Evolutionary conservation across 2,797 vertebrate genomes (phyloP).

Genomic region (Melanotaenia boesemani): DNA sequence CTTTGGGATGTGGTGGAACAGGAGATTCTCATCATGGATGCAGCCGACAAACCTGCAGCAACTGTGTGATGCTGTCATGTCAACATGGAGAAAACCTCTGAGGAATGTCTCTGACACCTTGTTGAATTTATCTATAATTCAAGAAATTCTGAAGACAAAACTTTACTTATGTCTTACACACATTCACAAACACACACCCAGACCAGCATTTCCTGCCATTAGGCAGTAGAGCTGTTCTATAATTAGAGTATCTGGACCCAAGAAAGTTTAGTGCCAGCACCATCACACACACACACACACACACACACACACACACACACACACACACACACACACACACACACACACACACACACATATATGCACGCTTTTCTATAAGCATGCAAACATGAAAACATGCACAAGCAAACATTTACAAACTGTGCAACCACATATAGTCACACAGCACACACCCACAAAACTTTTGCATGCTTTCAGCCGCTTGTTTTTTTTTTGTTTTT

Average conservation of each 20-base stretch:
- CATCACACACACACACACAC: constrained; percentile 20
- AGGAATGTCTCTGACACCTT: no score
- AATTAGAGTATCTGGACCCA: constrained; percentile 78
- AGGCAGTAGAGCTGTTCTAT: constrained; percentile 72
- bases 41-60: no score
- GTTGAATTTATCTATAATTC: no score
- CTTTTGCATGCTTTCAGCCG: constrained; percentile 41
- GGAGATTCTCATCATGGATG: no score
- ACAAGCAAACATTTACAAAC: constrained; percentile 27
- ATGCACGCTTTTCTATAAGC: constrained; percentile 12
- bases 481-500: constrained; percentile 39
- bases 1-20: no score
- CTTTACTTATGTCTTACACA: constrained; percentile 58
- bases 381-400: constrained; percentile 26
- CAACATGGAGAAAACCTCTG: no score
- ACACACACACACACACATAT: constrained; percentile 6
- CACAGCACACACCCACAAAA: constrained; percentile 10
- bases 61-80: no score
- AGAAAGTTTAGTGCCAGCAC: constrained; percentile 66
- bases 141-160: constrained; percentile 10
- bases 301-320: constrained; percentile 4
- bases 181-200: constrained; percentile 23
- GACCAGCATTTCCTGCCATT: constrained; percentile 74
- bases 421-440: constrained; percentile 17
- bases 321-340: constrained; percentile 14